A percentile compares a stretch with the other conserved stretches of the same genome.
Conservation (phyloP, 1,140 invertebrate species). For the Anadara kagoshimensis region DNA sequence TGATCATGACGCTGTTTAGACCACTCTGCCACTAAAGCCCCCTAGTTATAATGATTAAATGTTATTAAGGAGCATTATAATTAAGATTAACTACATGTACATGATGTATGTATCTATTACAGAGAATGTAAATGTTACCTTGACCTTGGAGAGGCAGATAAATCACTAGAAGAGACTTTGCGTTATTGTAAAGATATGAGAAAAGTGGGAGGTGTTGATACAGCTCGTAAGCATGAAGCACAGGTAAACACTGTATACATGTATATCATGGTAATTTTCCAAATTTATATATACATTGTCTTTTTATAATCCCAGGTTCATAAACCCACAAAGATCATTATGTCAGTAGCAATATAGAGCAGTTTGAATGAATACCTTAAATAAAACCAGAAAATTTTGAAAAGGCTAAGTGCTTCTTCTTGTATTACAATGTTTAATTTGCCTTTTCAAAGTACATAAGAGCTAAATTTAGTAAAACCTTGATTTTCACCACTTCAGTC, state of each 20-base stretch:
- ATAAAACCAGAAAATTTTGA: too few species aligned
- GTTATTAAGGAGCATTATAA: background rate
- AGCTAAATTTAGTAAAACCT: too few species aligned
- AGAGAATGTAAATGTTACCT: slow-evolving; percentile 29
- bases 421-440: too few species aligned
- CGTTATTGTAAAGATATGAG: slow-evolving; percentile 19
- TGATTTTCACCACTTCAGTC: too few species aligned
- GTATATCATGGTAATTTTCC: background rate
- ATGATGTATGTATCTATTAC: background rate
- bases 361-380: too few species aligned
- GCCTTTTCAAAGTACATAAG: too few species aligned
- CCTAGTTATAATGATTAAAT: too few species aligned
- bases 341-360: too few species aligned
- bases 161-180: slow-evolving; percentile 8
- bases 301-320: background rate
- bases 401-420: too few species aligned
- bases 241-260: slow-evolving; percentile 22
- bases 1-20: too few species aligned
- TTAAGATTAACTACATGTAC: background rate
- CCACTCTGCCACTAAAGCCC: too few species aligned
- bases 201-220: slow-evolving; percentile 2
- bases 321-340: too few species aligned
- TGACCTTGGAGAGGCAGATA: slow-evolving; percentile 13
- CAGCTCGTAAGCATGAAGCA: slow-evolving; percentile 20
- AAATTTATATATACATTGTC: background rate